A percentile compares a stretch with the other conserved stretches of the same genome.
These are phyloP conservation scores for Acleris emargana DNA, from an alignment of 2,888 invertebrate species.

Conservation along the genomic window DNA sequence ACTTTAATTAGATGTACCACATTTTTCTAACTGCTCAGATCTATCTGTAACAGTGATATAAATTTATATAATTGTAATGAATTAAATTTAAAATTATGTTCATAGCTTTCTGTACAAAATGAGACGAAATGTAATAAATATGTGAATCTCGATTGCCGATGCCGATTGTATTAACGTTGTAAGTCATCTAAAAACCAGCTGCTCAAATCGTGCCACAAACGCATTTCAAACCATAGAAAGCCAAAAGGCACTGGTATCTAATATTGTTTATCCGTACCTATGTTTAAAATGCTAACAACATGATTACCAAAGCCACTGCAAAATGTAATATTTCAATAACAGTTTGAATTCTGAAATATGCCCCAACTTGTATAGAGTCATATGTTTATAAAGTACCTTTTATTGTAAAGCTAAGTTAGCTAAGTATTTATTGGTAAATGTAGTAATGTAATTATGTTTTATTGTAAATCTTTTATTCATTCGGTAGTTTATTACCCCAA, in stretches of 20 bases:
- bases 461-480: slow-evolving; percentile 62
- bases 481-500: slow-evolving; percentile 40
- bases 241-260: background rate
- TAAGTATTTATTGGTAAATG: slow-evolving; percentile 81
- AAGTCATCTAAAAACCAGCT: too few relatives aligned
- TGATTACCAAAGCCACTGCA: slow-evolving; percentile 28
- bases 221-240: too few relatives aligned
- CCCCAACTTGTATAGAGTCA: slow-evolving; percentile 59
- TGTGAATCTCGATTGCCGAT: too few relatives aligned
- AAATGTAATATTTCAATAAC: slow-evolving; percentile 25
- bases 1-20: too few relatives aligned
- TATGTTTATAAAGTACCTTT: slow-evolving; percentile 80
- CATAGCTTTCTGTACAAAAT: too few relatives aligned
- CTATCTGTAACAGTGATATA: too few relatives aligned
- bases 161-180: too few relatives aligned
- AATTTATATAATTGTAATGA: too few relatives aligned
- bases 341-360: slow-evolving; percentile 53
- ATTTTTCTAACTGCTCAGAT: too few relatives aligned
- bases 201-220: too few relatives aligned
- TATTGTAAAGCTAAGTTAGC: slow-evolving; percentile 59
- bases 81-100: too few relatives aligned
- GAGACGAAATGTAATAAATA: too few relatives aligned
- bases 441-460: slow-evolving; percentile 67
- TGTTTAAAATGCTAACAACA: background rate
- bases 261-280: background rate